Conservation (phyloP, 2,113 vertebrate species). For the Accipiter virgatus region DNA sequence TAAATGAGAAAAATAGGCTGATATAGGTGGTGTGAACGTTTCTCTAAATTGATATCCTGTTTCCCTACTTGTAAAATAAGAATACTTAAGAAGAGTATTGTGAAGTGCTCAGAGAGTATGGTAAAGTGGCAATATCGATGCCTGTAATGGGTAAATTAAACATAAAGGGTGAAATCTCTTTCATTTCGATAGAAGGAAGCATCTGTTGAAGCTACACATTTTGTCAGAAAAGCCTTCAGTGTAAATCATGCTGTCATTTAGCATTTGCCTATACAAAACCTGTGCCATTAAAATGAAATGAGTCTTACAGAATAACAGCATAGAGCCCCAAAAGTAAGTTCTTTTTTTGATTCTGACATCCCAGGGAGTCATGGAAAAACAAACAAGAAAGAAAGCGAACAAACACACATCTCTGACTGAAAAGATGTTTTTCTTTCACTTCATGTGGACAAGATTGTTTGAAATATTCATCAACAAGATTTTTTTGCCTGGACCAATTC, state of each 20-base stretch:
- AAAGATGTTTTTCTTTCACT: not conserved
- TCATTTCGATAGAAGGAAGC: not conserved
- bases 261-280: not conserved
- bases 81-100: not conserved
- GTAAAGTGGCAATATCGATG: not conserved
- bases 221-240: constrained; percentile 4
- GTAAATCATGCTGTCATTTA: constrained; percentile 33
- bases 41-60: not conserved
- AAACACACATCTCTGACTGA: not conserved
- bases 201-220: not conserved
- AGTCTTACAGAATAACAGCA: not conserved
- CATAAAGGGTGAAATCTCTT: not conserved
- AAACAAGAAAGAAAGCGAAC: not conserved
- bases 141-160: not conserved
- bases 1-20: not conserved
- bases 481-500: not conserved
- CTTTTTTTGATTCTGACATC: not conserved
- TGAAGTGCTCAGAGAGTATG: not conserved
- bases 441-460: not conserved
- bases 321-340: not conserved
- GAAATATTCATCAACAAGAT: not conserved
- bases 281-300: not conserved
- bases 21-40: not conserved
- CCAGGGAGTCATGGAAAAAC: not conserved
- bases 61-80: not conserved